These are phyloP conservation scores for Corythoichthys haematopterus DNA, from an alignment of 2,113 vertebrate species.

Conservation along the genomic window DNA sequence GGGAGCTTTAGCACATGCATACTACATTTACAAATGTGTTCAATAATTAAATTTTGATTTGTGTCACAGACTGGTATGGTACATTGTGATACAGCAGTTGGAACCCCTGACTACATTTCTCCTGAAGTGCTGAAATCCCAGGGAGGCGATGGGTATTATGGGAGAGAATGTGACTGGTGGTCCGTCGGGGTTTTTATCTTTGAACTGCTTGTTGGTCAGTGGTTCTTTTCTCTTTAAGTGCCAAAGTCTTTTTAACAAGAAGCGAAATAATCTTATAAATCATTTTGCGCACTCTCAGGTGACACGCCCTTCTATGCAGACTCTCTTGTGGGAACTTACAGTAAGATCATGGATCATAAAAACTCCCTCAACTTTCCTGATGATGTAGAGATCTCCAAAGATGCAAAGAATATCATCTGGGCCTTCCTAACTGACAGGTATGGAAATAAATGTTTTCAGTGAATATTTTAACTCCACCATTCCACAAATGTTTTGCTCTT, in stretches of 20 bases:
- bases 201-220: constrained; percentile 98
- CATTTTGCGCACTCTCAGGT: constrained; percentile 63
- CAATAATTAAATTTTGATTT: constrained; percentile 10
- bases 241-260: neutral
- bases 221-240: neutral
- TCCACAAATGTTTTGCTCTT: neutral
- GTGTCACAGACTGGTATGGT: constrained; percentile 91
- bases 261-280: neutral
- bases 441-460: constrained; percentile 2
- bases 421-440: constrained; percentile 97
- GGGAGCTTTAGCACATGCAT: neutral
- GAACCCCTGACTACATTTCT: constrained; percentile 95
- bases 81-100: constrained; percentile 93
- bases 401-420: constrained; percentile 97
- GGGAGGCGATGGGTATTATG: constrained; percentile 94
- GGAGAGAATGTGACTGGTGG: constrained; percentile 98
- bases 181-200: constrained; percentile 98
- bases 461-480: neutral
- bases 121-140: constrained; percentile 94
- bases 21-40: neutral
- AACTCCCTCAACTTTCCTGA: constrained; percentile 95
- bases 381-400: constrained; percentile 95
- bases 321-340: constrained; percentile 96
- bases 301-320: constrained; percentile 98
- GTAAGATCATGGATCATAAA: constrained; percentile 99